Base-by-base conservation (phyloP, 2,113 vertebrate genomes). In the Myodes glareolus region DNA sequence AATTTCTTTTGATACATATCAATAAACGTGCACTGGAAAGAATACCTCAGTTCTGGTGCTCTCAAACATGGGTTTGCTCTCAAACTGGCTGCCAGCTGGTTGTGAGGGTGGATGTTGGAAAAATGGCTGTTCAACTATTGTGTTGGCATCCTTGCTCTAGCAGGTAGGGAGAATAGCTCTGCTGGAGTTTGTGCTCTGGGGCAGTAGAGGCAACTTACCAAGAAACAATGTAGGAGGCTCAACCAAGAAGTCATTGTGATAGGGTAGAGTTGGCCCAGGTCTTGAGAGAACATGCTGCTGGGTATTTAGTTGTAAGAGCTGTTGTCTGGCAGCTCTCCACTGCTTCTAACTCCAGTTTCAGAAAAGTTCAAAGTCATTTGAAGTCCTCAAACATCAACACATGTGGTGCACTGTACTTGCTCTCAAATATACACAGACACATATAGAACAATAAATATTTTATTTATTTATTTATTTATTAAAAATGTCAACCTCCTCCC, bases 91-190 rank as follows among this genome's bases (percentile, higher is more conserved):
- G 47, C 8, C 47, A n/a, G 86, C 45, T 87, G 29, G 72, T 90
- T 96, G 89, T 72, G 0, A 90, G 72, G 63, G 12, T 19, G 88
- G 65, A 10, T 13, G 87, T 96, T 55, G 72, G 47, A 58, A 85
- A 88, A 92, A 4, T 55, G 42, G 7, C 4, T 6, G n/a, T 92
- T 72, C 21, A 19, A n/a, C 17, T 67, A 45, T 29, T 36, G 58
- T 94, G 85, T 45, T 96, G 29, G 81, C 7, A 55, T 87, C 78
- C 75, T 77, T 81, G n/a, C 45, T 90, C 75, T 82, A 95, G 33
- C 52, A 85, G 58, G 52, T 81, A 36, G 45, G 90, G 77, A 88
- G n/a, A 86, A 2, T 29, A 61, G 39, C 39, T 33, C 3, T 55
- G 65, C 16, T 76, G 55, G 21, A 63, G 50, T 33, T n/a, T 92